phyloP scores from a whole-genome alignment of 2,797 vertebrate species.

The Anniella stebbinsi region DNA sequence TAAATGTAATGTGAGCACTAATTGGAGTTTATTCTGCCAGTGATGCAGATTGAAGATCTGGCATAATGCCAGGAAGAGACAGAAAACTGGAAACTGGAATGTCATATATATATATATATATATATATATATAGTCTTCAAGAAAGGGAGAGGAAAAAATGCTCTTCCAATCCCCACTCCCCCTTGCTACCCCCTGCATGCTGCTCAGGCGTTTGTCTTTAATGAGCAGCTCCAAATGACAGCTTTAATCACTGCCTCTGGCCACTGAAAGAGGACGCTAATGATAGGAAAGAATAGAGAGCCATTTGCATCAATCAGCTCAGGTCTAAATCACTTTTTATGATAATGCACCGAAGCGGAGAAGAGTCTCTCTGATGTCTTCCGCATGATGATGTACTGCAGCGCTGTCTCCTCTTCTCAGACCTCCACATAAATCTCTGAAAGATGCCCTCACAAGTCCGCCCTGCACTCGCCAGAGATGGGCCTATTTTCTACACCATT shows the following conservation, averaged over 20 bases:
- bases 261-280: slow-evolving; percentile 96
- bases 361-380: slow-evolving; percentile 91
- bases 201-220: slow-evolving; percentile 90
- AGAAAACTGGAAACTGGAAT: slow-evolving; percentile 63
- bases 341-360: slow-evolving; percentile 96
- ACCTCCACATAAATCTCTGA: slow-evolving; percentile 84
- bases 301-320: slow-evolving; percentile 99
- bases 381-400: slow-evolving; percentile 90
- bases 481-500: slow-evolving; percentile 81
- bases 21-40: neutral
- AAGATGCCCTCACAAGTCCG: slow-evolving; percentile 79
- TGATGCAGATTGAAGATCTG: neutral
- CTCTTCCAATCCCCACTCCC: slow-evolving; percentile 21
- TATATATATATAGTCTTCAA: slow-evolving; percentile 9
- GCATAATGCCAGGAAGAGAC: slow-evolving; percentile 8
- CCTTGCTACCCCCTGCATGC: slow-evolving; percentile 76
- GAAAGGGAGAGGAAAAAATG: slow-evolving; percentile 28
- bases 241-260: slow-evolving; percentile 99
- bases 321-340: slow-evolving; percentile 99
- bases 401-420: slow-evolving; percentile 83
- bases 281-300: slow-evolving; percentile 98
- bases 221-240: slow-evolving; percentile 99
- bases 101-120: no score
- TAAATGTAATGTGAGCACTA: neutral
- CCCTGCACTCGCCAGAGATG: slow-evolving; percentile 70